Evolutionary conservation across 2,797 vertebrate genomes (phyloP), one percentile per base, ranked within the genome.

Genomic region (Xyrichtys novacula): DNA sequence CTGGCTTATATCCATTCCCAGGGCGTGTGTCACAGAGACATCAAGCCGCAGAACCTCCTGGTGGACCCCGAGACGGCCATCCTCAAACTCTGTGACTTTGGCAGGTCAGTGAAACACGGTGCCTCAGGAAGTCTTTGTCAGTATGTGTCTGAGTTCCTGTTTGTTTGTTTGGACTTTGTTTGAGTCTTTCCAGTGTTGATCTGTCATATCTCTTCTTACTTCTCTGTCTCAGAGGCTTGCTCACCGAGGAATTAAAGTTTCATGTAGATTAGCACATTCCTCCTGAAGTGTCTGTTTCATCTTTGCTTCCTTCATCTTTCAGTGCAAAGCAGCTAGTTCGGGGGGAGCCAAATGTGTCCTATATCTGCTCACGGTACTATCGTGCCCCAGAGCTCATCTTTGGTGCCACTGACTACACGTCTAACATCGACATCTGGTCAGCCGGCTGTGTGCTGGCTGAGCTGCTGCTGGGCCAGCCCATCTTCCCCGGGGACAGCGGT

Each of bases 1-100:
- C 88, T 98, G 91, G 96, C 96, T 80, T 98, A 98, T 93, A 98
- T 98, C 91, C 96, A 98, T 94, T 97, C 96, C 93, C 96, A 98
- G 92, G 96, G 96, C 0, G 96, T 97, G 77, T 98, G 96, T 91
- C 96, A 98, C 91, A 93, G 96, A 71, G 96, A 98, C 91, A 98
- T 98, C 89, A 98, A 98, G 87, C 96, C 96, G 74, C 96, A 98
- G 92, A 98, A 98, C 84, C 93, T 98, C 71, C 92, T 98, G 92
- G 96, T 98, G 89, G 96, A 97, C 86, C 96, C 96, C 0, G 96
- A 98, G 88, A 96, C 96, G 0, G 96, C 96, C 59, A 95, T 98
- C 67, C 96, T 97, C 80, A 98, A 97, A 88, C 95, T 98, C 64
- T 97, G 96, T 53, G 96, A 97, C 88, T 98, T 98, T 86, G 96